These are phyloP conservation scores for Acridotheres tristis DNA, from an alignment of 2,797 vertebrate genomes.

Conservation along the genomic window DNA sequence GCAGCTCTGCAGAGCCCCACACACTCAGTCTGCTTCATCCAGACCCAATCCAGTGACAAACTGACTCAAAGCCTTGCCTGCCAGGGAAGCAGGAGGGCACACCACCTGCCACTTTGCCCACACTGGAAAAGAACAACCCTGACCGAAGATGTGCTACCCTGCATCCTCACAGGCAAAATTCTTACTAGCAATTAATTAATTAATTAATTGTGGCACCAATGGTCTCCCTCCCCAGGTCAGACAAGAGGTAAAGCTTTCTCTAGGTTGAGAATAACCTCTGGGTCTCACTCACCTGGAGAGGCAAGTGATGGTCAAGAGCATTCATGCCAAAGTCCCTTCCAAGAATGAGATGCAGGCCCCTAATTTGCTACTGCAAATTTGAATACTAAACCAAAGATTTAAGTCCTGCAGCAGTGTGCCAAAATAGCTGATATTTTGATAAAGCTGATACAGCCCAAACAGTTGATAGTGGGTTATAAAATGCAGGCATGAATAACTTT, in stretches of 20 bases:
- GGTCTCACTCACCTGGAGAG: neutral
- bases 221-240: neutral
- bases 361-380: neutral
- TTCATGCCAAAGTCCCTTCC: neutral
- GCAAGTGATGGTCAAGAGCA: neutral
- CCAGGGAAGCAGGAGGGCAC: neutral
- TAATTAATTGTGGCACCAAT: neutral
- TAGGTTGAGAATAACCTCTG: neutral
- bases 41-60: neutral
- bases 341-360: neutral
- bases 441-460: neutral
- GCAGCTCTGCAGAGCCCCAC: neutral
- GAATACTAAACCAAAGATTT: neutral
- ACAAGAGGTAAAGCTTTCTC: neutral
- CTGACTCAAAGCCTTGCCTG: neutral
- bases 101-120: neutral
- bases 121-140: neutral
- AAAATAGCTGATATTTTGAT: neutral
- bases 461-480: neutral
- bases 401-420: neutral
- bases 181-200: neutral
- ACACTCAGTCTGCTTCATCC: fast-evolving
- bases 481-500: neutral
- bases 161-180: neutral
- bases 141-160: fast-evolving